phyloP scores from a whole-genome alignment of 1,140 invertebrate species.

The Caenorhabditis tropicalis region DNA sequence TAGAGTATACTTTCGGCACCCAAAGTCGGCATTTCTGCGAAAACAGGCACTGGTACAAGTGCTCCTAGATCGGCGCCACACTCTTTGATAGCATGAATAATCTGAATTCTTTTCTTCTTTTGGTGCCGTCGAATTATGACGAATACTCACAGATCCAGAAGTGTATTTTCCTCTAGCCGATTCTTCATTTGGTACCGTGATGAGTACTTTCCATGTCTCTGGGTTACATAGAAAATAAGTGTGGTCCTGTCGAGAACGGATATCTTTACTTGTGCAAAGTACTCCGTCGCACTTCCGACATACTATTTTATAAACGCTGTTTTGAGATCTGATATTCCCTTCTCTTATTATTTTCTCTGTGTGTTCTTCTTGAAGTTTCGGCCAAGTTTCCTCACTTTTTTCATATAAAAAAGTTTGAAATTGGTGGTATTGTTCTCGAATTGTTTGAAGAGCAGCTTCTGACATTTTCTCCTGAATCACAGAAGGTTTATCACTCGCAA shows the following conservation, averaged over 20 bases:
- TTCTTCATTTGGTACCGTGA: not conserved
- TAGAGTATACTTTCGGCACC: not conserved
- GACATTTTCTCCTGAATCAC: not conserved
- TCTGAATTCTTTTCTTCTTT: no score
- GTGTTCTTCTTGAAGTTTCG: not conserved
- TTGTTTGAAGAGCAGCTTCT: not conserved
- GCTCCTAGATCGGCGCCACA: not conserved
- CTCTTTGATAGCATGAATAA: not conserved
- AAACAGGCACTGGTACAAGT: not conserved
- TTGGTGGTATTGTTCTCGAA: not conserved
- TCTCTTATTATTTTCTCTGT: not conserved
- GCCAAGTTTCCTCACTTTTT: not conserved
- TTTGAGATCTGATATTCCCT: not conserved
- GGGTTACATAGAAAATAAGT: slow-evolving; percentile 15
- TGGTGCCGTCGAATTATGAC: not conserved
- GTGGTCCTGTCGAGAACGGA: not conserved
- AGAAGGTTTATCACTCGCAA: no score
- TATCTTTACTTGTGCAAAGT: not conserved
- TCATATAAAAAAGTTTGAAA: not conserved
- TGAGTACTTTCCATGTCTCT: slow-evolving; percentile 15
- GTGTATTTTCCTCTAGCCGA: not conserved
- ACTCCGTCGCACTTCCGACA: not conserved
- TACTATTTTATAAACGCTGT: not conserved
- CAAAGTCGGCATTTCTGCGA: not conserved
- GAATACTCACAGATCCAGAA: not conserved